Evolutionary conservation across 2,113 vertebrate genomes (phyloP).

Genomic region (Vanacampus margaritifer): DNA sequence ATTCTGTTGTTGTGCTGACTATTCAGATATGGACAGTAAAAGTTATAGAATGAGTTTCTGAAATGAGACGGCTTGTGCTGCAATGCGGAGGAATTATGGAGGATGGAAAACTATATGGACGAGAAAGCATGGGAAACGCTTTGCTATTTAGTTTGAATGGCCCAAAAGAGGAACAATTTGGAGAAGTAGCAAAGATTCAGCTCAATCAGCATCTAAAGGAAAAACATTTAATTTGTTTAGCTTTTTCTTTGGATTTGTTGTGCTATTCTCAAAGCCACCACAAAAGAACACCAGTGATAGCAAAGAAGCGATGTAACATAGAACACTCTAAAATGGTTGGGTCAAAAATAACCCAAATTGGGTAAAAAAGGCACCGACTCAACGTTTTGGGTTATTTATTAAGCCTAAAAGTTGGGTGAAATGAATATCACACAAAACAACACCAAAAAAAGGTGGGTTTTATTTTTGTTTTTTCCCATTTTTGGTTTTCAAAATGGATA

Average conservation of each 20-base stretch:
- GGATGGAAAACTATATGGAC: neutral
- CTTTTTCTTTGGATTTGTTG: neutral
- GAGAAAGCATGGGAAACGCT: neutral
- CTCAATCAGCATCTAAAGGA: neutral
- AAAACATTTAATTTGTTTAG: neutral
- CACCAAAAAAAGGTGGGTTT: too few species aligned
- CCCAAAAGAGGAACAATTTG: neutral
- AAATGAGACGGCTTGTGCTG: conserved; percentile 41
- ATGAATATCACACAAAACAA: too few species aligned
- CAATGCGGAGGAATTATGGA: conserved; percentile 18
- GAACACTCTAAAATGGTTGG: too few species aligned
- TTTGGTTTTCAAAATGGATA: too few species aligned
- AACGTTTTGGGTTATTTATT: too few species aligned
- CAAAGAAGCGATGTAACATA: too few species aligned
- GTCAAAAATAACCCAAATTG: too few species aligned
- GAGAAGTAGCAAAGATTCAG: neutral
- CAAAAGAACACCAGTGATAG: too few species aligned
- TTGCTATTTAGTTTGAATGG: neutral
- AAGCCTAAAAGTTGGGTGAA: too few species aligned
- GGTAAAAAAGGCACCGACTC: too few species aligned
- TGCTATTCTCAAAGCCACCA: too few species aligned
- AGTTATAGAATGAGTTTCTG: conserved; percentile 29
- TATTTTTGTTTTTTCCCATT: too few species aligned
- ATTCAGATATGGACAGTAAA: conserved; percentile 39
- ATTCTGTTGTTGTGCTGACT: conserved; percentile 39